Base-by-base conservation (phyloP, 2,888 invertebrate species). In the Dastarcus helophoroides region DNA sequence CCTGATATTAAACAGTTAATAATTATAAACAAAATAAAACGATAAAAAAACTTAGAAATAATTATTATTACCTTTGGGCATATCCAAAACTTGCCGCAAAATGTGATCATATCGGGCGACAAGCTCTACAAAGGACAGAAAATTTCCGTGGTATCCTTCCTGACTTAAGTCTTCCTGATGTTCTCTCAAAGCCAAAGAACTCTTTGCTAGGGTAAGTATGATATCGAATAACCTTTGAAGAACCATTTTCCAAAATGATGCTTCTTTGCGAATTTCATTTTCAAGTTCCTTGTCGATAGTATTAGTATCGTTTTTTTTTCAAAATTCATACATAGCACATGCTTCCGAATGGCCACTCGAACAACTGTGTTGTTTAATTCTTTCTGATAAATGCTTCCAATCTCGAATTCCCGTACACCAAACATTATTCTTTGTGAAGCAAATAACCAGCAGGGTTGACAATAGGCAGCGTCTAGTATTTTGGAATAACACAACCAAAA, bases 31-130 rank as follows among this genome's bases (percentile, higher is more conserved):
- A n/a, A n/a, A n/a, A n/a, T n/a, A n/a, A n/a, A n/a, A n/a, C n/a
- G n/a, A n/a, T n/a, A n/a, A n/a, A n/a, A n/a, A n/a, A n/a, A n/a
- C n/a, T n/a, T n/a, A n/a, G n/a, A n/a, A n/a, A n/a, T n/a, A 31
- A 31, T 15, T 22, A n/a, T n/a, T n/a, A 16, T 13, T 24, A 29
- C 40, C 38, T 38, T 38, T 40, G 14, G 38, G 36, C 36, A 40
- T 38, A 32, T 40, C 36, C 29, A 40, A 36, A 35, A 40, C 33
- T 40, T 40, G 32, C 26, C 29, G 38, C 40, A 40, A 38, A 17
- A 40, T 33, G 31, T 38, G 31, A 28, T 40, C 36, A 26, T 40
- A 40, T 36, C 32, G 19, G 19, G 36, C 38, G 14, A 39, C 30
- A 32, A 40, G 40, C 24, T 40, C 17, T 29, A 39, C 36, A 40